Evolutionary conservation across 2,888 invertebrate genomes (phyloP), one percentile per base, ranked within the genome.

Genomic region (Nomada hirtipes): DNA sequence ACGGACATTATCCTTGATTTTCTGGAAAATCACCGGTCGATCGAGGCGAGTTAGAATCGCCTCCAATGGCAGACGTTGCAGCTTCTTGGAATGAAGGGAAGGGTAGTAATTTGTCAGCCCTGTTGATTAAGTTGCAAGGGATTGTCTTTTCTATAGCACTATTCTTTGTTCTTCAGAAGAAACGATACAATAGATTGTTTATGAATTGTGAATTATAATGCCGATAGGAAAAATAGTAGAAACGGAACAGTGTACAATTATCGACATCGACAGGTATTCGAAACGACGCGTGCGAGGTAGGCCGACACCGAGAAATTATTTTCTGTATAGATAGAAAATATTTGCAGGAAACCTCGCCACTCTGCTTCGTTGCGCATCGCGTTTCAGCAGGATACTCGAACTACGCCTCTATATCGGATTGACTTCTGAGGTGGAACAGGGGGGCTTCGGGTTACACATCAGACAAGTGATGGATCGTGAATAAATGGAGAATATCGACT

Each of bases 401-500:
- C 87, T 86, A 59, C 63, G 79, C 69, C 68, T 64, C 75, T 53
- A 84, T 79, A 87, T 86, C 87, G 78, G 82, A 84, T 86, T 84
- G 86, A 84, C 86, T 86, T 57, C 71, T 67, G 83, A 74, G 52
- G 76, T 76, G 65, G 70, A 76, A 67, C 79, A 65, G 64, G 60
- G 3, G 44, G 76, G 89, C 79, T 83, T 92, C 90, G 88, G 88
- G 86, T 91, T 91, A 88, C 90, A 89, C 87, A 89, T 89, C 90
- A 69, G 73, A 72, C 78, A 83, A 84, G 86, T 90, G 92, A 92
- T 91, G 88, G 92, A 92, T 92, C 85, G 89, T 71, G 81, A 85
- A 89, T 89, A 90, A 90, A 91, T 89, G 88, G 85, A 70, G 88
- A 90, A 91, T 91, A 92, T 91, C 90, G 90, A 86, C 89, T 86